Percentiles rank a stretch among this genome's conserved stretches.
Conservation (phyloP, 1,140 invertebrate genomes). For the Metaphire vulgaris region DNA sequence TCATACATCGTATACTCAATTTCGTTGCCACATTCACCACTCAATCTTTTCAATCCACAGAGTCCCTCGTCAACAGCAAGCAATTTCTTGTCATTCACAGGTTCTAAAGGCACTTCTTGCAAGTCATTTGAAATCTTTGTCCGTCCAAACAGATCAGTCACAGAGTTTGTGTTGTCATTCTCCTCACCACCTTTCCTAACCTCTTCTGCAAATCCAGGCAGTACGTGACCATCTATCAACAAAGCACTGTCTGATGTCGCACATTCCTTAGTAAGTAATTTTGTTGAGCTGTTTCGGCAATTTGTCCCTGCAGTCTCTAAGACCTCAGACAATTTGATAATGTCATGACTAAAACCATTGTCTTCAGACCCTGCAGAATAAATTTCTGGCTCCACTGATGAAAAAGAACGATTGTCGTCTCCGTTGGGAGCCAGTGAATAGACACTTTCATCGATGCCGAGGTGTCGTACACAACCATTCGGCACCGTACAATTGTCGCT, state of each 20-base stretch:
- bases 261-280: too few relatives aligned
- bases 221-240: too few relatives aligned
- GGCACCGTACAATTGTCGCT: not conserved
- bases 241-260: too few relatives aligned
- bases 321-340: not conserved
- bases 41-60: not conserved
- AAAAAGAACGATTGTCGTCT: not conserved
- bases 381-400: not conserved
- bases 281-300: not conserved
- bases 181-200: not conserved
- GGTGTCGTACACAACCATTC: not conserved
- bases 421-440: not conserved
- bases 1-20: conserved; percentile 69
- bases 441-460: not conserved
- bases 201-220: not conserved
- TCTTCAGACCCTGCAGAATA: not conserved
- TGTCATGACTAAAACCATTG: not conserved
- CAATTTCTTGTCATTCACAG: not conserved
- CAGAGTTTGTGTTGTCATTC: not conserved
- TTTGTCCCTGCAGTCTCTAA: not conserved
- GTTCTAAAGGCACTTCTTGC: not conserved
- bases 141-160: not conserved
- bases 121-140: not conserved
- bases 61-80: not conserved
- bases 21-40: conserved; percentile 10